Evolutionary conservation across 2,888 invertebrate species (phyloP).

Genomic region (Morpho deidamia): DNA sequence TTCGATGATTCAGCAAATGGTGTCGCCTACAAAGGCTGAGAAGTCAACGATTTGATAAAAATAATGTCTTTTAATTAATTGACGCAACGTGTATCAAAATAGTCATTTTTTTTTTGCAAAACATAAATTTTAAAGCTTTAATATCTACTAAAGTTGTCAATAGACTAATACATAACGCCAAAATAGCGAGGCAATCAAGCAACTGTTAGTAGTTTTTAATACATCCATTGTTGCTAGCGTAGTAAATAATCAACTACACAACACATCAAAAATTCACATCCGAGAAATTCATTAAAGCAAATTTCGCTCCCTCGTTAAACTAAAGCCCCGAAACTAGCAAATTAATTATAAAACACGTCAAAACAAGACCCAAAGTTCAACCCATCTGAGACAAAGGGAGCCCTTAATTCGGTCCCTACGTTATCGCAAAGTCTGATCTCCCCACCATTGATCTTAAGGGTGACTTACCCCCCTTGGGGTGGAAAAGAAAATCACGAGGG

Average conservation of each 20-base stretch:
- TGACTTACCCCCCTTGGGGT: slow-evolving; percentile 66
- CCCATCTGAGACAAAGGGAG: slow-evolving; percentile 71
- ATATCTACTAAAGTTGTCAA: no score
- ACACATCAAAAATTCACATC: slow-evolving; percentile 28
- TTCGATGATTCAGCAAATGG: no score
- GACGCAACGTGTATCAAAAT: no score
- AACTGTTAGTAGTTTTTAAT: no score
- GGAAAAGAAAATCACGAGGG: slow-evolving; percentile 70
- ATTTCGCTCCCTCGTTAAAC: slow-evolving; percentile 62
- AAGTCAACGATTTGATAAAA: no score
- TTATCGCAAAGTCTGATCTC: slow-evolving; percentile 73
- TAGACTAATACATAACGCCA: no score
- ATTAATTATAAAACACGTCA: slow-evolving; percentile 77
- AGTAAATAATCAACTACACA: slow-evolving; percentile 24
- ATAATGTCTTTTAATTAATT: no score
- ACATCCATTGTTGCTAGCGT: background rate
- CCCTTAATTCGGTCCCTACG: slow-evolving; percentile 62
- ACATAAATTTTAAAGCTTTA: no score
- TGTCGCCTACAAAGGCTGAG: no score
- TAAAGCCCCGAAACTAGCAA: slow-evolving; percentile 70
- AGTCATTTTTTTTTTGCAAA: no score
- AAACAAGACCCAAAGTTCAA: slow-evolving; percentile 69
- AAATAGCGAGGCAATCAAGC: background rate
- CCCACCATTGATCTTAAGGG: slow-evolving; percentile 78
- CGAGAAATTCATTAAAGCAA: slow-evolving; percentile 51